A percentile compares a stretch with the other conserved stretches of the same genome.
phyloP scores from a whole-genome alignment of 2,797 vertebrate genomes.

The Nannoperca obscura region DNA sequence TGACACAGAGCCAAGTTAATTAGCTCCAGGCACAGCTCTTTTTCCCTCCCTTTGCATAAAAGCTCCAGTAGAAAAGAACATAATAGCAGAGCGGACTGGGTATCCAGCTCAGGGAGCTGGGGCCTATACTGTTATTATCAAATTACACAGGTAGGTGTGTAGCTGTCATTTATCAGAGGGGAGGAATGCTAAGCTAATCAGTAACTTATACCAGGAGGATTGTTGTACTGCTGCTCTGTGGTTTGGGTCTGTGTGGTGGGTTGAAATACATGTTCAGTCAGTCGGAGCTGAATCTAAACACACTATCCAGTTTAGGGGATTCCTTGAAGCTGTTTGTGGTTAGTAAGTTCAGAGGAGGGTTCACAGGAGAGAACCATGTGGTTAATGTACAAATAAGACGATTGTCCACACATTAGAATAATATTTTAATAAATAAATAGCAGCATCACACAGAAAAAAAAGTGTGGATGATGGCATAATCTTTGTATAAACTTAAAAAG shows the following conservation, averaged over 20 bases:
- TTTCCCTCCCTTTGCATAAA: constrained; percentile 23
- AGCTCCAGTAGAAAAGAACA: constrained; percentile 13
- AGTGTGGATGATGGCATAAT: constrained; percentile 70
- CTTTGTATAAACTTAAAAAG: constrained; percentile 73
- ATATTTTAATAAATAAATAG: constrained; percentile 94
- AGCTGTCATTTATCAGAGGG: constrained; percentile 3
- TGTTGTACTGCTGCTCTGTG: neutral
- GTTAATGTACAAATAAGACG: constrained; percentile 20
- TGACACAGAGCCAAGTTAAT: constrained; percentile 37
- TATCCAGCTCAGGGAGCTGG: neutral
- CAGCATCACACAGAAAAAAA: constrained; percentile 87
- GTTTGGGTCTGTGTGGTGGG: neutral
- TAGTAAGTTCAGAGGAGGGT: too few relatives aligned
- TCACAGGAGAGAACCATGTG: neutral
- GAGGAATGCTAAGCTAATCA: neutral
- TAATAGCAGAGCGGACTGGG: neutral
- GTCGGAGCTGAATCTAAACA: neutral
- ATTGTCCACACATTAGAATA: constrained; percentile 75
- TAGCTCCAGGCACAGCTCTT: constrained; percentile 26
- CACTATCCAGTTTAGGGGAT: neutral
- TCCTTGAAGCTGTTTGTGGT: neutral
- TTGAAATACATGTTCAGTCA: constrained; percentile 5
- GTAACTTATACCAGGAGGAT: neutral
- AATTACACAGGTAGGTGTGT: constrained; percentile 2
- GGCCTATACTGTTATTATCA: constrained; percentile 2